A percentile compares a stretch with the other conserved stretches of the same genome.
phyloP scores from a whole-genome alignment of 2,797 vertebrate species.

The Dromococcyx pavoninus region DNA sequence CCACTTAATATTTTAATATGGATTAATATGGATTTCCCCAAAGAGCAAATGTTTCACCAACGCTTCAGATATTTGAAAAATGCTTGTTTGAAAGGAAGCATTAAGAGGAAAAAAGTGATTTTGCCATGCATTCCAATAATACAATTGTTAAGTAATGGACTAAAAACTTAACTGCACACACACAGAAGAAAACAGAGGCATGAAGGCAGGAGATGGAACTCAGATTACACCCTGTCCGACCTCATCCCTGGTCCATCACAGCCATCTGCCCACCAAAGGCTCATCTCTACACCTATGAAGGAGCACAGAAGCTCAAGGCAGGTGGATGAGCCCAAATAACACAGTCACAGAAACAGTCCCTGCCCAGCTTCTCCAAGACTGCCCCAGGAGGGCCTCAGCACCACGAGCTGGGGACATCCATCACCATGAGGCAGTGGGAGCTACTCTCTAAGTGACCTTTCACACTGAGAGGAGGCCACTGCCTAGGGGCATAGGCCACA shows the following conservation, averaged over 20 bases:
- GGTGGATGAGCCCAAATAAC: neutral
- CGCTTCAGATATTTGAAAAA: slow-evolving; percentile 29
- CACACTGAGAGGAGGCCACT: accelerated
- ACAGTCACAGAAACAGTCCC: neutral
- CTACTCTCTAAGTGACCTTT: neutral
- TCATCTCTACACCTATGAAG: neutral
- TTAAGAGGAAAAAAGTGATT: neutral
- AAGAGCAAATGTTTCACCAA: neutral
- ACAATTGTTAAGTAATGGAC: neutral
- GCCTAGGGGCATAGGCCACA: neutral
- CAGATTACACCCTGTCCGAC: accelerated
- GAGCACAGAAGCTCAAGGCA: neutral
- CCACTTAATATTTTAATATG: slow-evolving; percentile 55
- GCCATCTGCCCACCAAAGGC: neutral
- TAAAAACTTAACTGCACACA: neutral
- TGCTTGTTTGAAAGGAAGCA: neutral
- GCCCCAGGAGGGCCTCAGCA: neutral
- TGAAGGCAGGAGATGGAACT: neutral
- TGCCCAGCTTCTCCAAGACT: neutral
- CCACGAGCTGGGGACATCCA: no score
- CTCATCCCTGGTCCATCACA: neutral
- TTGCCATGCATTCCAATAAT: neutral
- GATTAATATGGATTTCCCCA: slow-evolving; percentile 24
- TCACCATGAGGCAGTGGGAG: neutral
- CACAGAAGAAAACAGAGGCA: neutral